Evolutionary conservation across 1,140 invertebrate species (phyloP), one percentile per base, ranked within the genome.

Genomic region (Drosophila miranda): DNA sequence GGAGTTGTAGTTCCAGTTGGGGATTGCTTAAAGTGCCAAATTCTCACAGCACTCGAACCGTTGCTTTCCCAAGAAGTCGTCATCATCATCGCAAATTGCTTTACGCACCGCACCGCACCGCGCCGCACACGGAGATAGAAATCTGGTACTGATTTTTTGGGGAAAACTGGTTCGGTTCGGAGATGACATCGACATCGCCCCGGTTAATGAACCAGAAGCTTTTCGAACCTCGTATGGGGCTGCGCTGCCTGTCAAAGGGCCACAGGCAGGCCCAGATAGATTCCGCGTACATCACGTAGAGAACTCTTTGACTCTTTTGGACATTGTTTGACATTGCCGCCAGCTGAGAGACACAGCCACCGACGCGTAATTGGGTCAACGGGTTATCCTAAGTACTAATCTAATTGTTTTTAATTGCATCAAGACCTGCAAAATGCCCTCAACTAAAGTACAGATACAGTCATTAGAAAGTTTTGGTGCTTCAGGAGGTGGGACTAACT

Each of bases 61-160:
- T 75, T 75, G 71, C 72, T 75, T 75, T 75, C 72, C 63, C 72
- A 67, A 75, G 72, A 75, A 75, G 49, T 57, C 51, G 54, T 63
- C 68, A 72, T 74, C 58, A 60, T 63, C 67, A 73, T 52, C 68
- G 71, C 71, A 75, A 75, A 75, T 75, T 74, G 71, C 71, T 75
- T 75, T 75, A 75, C 71, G 71, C 71, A 74, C 70, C 53, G 67
- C 19, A 19, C 19, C 1, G 19, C 46, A 6, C 26, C 8, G 19
- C 46, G 0, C 26, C 8, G 28, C 30, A 50, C 70, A 42, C 48
- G 43, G 44, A 66, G 72, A 75, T 75, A 75, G 49, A 75, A 60
- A 75, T 75, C 72, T 60, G 19, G 52, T 30, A 23, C 16, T 28
- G 49, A 14, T 51, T 23, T 45, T n/a, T 61, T 63, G 52, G 50